Percentiles rank a stretch among this genome's conserved stretches.
Evolutionary conservation across 92 coral and sea anemone species (phyloP).

Genomic region (Epizoanthus stellaris): DNA sequence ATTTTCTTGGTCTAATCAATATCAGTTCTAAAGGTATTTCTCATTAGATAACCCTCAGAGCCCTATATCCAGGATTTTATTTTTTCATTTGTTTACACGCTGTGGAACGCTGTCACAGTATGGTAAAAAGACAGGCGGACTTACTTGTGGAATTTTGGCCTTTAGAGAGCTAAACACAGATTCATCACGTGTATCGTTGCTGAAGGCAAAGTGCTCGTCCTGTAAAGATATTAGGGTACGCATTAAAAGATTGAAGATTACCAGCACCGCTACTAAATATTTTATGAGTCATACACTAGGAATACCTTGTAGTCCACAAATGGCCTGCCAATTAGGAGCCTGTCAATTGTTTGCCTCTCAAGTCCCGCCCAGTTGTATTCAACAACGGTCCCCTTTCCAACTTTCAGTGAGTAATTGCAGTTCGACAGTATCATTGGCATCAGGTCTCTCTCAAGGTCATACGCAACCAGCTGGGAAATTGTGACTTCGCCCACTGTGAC

Average conservation of each 20-base stretch:
- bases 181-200: conserved; percentile 58
- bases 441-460: conserved; percentile 76
- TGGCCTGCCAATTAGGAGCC: conserved; percentile 78
- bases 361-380: conserved; percentile 87
- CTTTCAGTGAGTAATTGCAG: conserved; percentile 81
- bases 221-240: background rate
- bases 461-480: conserved; percentile 68
- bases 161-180: conserved; percentile 55
- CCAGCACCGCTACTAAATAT: background rate
- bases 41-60: background rate
- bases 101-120: no score
- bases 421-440: conserved; percentile 78
- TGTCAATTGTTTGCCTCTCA: conserved; percentile 83
- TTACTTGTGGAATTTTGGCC: conserved; percentile 55
- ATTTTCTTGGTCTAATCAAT: no score
- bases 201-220: conserved; percentile 69
- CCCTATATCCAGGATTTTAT: background rate
- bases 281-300: background rate
- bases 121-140: background rate
- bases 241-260: background rate
- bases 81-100: background rate
- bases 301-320: conserved; percentile 72
- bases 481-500: conserved; percentile 63
- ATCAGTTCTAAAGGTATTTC: background rate
- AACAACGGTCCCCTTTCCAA: conserved; percentile 78